These are phyloP conservation scores for Cryptops parisi DNA, from an alignment of 2,888 invertebrate genomes.

Conservation along the genomic window DNA sequence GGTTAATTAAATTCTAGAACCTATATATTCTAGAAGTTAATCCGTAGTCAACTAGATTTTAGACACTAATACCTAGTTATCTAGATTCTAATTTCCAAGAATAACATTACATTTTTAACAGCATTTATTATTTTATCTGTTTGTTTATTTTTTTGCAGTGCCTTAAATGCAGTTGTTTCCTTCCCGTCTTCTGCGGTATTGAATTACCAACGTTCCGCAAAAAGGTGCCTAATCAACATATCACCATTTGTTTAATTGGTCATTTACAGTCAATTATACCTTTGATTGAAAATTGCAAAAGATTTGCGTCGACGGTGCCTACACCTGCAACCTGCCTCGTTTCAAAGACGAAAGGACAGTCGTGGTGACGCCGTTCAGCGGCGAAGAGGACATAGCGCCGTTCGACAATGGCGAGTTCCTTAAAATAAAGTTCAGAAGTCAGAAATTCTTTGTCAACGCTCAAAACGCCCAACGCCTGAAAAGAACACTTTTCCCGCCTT, in stretches of 20 bases:
- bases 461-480: background rate
- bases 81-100: too few species aligned
- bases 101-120: too few species aligned
- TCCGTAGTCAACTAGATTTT: too few species aligned
- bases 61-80: too few species aligned
- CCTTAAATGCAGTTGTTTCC: conserved; percentile 7
- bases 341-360: conserved; percentile 8
- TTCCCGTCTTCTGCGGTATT: conserved; percentile 6
- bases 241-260: background rate
- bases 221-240: conserved; percentile 2
- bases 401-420: background rate
- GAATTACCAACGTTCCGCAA: background rate
- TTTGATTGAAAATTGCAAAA: too few species aligned
- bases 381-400: conserved; percentile 4
- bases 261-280: background rate
- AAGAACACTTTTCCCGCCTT: conserved; percentile 3
- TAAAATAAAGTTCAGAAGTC: background rate
- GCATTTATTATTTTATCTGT: too few species aligned
- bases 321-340: conserved; percentile 10
- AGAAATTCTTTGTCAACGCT: background rate
- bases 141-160: conserved; percentile 8
- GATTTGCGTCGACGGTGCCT: conserved; percentile 9
- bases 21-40: too few species aligned
- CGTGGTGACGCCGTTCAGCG: conserved; percentile 12
- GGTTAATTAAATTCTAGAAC: too few species aligned